These are phyloP conservation scores for Sesamia inferens DNA, from an alignment of 2,888 invertebrate species.

Conservation along the genomic window DNA sequence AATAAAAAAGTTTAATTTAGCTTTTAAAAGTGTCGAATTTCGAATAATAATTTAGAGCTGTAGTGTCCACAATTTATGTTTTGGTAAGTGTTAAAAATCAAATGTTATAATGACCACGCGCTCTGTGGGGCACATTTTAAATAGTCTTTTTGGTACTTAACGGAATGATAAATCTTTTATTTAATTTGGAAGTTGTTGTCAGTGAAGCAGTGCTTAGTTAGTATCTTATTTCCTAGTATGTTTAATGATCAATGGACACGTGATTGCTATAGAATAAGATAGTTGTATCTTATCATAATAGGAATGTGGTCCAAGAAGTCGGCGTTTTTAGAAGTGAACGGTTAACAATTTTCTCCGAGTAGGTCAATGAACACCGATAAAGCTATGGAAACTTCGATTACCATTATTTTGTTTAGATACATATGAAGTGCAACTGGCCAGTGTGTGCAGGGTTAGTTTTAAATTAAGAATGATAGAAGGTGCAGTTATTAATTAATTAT, in stretches of 20 bases:
- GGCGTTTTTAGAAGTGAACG: constrained; percentile 47
- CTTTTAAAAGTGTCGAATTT: constrained; percentile 42
- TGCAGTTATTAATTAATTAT: not conserved
- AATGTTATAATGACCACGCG: constrained; percentile 72
- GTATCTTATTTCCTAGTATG: constrained; percentile 10
- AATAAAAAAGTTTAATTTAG: constrained; percentile 64
- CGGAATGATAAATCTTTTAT: constrained; percentile 42
- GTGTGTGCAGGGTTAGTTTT: constrained; percentile 14
- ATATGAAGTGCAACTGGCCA: not conserved
- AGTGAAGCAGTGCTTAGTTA: constrained; percentile 6
- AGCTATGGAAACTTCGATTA: constrained; percentile 45
- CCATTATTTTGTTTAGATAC: constrained; percentile 5
- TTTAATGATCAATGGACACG: constrained; percentile 12
- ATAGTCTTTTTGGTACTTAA: constrained; percentile 36
- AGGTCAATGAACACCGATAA: constrained; percentile 32
- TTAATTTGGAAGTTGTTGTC: constrained; percentile 30
- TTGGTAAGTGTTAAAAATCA: constrained; percentile 73
- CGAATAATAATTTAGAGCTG: constrained; percentile 36
- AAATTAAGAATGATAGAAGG: not conserved
- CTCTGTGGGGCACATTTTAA: constrained; percentile 71
- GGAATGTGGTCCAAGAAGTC: constrained; percentile 40
- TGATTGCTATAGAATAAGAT: constrained; percentile 8
- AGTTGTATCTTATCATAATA: constrained; percentile 29
- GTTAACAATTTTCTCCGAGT: constrained; percentile 43
- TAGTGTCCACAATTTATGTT: constrained; percentile 65